Conservation (phyloP, 2,113 vertebrate genomes). For the Xiphias gladius region DNA sequence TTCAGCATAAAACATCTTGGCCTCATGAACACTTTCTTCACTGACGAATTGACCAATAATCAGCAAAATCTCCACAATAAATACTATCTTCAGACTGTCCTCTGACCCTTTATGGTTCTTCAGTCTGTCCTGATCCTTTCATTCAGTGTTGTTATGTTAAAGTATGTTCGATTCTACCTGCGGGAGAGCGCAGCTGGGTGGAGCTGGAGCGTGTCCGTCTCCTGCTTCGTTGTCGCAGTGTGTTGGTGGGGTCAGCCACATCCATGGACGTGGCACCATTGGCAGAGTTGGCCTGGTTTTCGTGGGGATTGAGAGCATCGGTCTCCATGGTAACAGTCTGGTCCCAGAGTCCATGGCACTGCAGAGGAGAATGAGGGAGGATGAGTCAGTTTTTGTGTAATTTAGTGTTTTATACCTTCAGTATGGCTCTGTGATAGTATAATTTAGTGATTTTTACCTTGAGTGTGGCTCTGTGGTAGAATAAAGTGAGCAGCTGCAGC, state of each 20-base stretch:
- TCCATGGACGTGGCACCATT: conserved; percentile 78
- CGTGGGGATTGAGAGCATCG: conserved; percentile 59
- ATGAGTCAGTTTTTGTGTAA: neutral
- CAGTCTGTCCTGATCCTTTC: neutral
- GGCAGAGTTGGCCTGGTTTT: neutral
- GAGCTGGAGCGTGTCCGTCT: conserved; percentile 26
- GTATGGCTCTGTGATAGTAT: neutral
- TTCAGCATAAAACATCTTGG: no score
- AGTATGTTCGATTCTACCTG: conserved; percentile 80
- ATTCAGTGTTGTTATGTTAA: neutral
- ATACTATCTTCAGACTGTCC: no score
- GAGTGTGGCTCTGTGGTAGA: conserved; percentile 94
- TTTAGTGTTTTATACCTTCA: neutral
- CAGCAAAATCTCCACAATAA: no score
- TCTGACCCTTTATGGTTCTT: neutral
- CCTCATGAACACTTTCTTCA: no score
- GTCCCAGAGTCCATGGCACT: conserved; percentile 97
- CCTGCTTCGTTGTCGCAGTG: conserved; percentile 4
- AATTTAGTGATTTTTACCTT: conserved; percentile 82
- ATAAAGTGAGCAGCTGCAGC: conserved; percentile 92
- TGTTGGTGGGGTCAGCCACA: neutral
- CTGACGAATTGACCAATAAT: no score
- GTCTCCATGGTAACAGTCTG: conserved; percentile 82
- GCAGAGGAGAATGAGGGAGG: neutral
- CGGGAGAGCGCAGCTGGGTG: conserved; percentile 80